Conservation (phyloP, 2,113 vertebrate species). For the Xenopus borealis region DNA sequence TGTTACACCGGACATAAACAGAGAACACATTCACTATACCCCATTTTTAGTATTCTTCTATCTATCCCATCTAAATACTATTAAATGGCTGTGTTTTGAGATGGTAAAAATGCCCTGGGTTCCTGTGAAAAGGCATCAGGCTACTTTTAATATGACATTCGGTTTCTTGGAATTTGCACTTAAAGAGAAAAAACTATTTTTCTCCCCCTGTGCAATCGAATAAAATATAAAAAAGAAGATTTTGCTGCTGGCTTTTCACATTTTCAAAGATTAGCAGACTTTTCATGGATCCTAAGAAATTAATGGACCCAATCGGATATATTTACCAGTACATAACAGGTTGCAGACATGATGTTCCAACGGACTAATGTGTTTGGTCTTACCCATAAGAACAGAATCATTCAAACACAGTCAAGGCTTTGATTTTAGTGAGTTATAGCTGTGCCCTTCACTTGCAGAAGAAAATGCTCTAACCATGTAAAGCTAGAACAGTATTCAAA, state of each 20-base stretch:
- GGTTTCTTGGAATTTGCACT: background rate
- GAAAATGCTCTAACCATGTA: constrained; percentile 53
- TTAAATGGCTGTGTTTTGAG: background rate
- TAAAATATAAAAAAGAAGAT: background rate
- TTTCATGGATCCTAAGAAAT: background rate
- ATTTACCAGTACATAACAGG: background rate
- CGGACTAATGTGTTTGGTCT: constrained; percentile 57
- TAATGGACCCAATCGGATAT: background rate
- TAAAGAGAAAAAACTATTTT: background rate
- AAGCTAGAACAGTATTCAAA: constrained; percentile 52
- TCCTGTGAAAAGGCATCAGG: too few species aligned
- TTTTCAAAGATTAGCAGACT: background rate
- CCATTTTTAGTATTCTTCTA: background rate
- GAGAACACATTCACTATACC: background rate
- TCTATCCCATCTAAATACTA: background rate
- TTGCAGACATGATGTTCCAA: constrained; percentile 12
- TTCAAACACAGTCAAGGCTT: constrained; percentile 55
- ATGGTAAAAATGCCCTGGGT: background rate
- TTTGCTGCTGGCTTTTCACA: background rate
- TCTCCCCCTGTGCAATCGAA: background rate
- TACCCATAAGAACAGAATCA: constrained; percentile 56
- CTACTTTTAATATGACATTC: too few species aligned
- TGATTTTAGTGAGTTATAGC: constrained; percentile 61
- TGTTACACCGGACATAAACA: background rate
- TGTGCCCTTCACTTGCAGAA: constrained; percentile 60